Evolutionary conservation across 1,140 invertebrate genomes (phyloP).

Genomic region (Phenacoccus solenopsis): DNA sequence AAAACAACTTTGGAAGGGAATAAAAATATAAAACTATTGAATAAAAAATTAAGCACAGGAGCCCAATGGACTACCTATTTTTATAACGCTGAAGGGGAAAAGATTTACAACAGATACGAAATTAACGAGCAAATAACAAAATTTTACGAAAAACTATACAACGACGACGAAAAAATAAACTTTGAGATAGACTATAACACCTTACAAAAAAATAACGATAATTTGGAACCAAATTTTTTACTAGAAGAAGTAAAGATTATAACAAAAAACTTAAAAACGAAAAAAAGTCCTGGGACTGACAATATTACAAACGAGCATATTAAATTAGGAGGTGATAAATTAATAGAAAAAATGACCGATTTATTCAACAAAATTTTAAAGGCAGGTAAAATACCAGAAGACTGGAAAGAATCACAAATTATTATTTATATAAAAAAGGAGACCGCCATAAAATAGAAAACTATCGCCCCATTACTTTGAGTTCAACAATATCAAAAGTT

Average conservation of each 20-base stretch:
- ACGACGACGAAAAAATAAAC: too few species aligned
- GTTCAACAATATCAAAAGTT: slow-evolving; percentile 29
- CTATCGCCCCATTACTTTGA: slow-evolving; percentile 30
- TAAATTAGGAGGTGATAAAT: neutral
- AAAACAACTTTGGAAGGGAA: too few species aligned
- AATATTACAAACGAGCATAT: slow-evolving; percentile 16
- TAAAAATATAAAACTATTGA: too few species aligned
- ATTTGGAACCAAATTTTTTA: too few species aligned
- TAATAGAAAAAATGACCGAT: neutral
- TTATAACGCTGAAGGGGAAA: too few species aligned
- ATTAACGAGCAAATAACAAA: too few species aligned
- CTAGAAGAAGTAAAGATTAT: neutral
- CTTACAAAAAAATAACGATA: too few species aligned
- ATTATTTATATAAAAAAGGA: slow-evolving; percentile 31
- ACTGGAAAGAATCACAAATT: slow-evolving; percentile 28
- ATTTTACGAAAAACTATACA: too few species aligned
- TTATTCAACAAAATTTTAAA: slow-evolving; percentile 20
- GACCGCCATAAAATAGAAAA: slow-evolving; percentile 28
- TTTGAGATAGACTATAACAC: too few species aligned
- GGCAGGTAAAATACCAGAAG: slow-evolving; percentile 25
- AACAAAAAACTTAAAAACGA: neutral
- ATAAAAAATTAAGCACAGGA: too few species aligned
- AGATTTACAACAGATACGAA: too few species aligned
- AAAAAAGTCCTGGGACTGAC: slow-evolving; percentile 19
- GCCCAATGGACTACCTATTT: too few species aligned